These are phyloP conservation scores for Linurgus olivaceus DNA, from an alignment of 2,797 vertebrate species.

Conservation along the genomic window DNA sequence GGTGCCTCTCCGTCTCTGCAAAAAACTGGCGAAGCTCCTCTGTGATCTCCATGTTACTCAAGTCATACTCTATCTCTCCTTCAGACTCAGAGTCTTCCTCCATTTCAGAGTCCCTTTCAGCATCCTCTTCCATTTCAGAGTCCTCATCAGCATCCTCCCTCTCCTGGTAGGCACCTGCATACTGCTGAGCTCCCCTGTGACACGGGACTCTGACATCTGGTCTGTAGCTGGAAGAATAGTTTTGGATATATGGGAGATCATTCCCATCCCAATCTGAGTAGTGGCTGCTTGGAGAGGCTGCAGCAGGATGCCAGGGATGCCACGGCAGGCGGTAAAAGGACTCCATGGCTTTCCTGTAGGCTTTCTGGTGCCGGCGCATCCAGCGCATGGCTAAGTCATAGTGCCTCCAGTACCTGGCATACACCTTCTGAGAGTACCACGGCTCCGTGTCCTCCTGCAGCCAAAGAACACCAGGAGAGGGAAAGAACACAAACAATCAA, in stretches of 20 bases:
- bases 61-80: slow-evolving; percentile 86
- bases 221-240: background rate
- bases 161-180: background rate
- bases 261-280: slow-evolving; percentile 67
- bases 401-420: slow-evolving; percentile 90
- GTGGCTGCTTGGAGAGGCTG: background rate
- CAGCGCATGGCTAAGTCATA: slow-evolving; percentile 89
- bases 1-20: slow-evolving; percentile 88
- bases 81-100: slow-evolving; percentile 76
- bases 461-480: background rate
- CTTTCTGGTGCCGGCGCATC: slow-evolving; percentile 83
- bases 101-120: background rate
- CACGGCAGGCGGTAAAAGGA: slow-evolving; percentile 61
- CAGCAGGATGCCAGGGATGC: slow-evolving; percentile 6
- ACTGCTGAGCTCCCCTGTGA: background rate
- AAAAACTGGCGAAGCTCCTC: slow-evolving; percentile 95
- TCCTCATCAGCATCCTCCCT: background rate
- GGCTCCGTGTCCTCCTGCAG: slow-evolving; percentile 15
- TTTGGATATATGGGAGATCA: background rate
- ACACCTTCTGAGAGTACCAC: slow-evolving; percentile 82
- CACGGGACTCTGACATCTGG: background rate
- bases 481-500: background rate
- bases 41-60: slow-evolving; percentile 96
- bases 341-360: slow-evolving; percentile 84
- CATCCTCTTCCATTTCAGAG: slow-evolving; percentile 27